These are phyloP conservation scores for Pogonomyrmex barbatus DNA, from an alignment of 1,140 invertebrate species.

Conservation along the genomic window DNA sequence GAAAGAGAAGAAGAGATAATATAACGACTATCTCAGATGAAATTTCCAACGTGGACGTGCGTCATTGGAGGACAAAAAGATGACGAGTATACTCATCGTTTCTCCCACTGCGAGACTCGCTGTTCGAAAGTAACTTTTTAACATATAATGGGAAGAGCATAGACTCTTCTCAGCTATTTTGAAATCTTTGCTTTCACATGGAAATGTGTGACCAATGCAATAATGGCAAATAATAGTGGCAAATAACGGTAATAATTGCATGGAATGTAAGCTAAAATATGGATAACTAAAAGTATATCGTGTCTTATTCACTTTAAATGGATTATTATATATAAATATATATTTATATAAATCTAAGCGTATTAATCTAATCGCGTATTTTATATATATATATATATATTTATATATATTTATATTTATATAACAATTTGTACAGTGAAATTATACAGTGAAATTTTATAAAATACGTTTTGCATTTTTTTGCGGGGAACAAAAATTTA, in stretches of 20 bases:
- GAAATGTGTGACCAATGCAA: slow-evolving; percentile 17
- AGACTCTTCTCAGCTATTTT: not conserved
- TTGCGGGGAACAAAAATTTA: not conserved
- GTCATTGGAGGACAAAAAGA: slow-evolving; percentile 39
- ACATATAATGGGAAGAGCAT: slow-evolving; percentile 40
- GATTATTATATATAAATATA: not conserved
- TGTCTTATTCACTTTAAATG: not conserved
- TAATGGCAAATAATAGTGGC: not conserved
- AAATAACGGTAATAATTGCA: not conserved
- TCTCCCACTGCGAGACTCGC: slow-evolving; percentile 21
- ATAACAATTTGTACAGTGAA: no score
- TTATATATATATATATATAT: no score
- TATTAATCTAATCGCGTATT: no score
- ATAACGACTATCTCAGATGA: not conserved
- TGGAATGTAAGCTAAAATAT: slow-evolving; percentile 4
- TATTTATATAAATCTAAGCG: no score
- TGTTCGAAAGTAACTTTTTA: slow-evolving; percentile 49
- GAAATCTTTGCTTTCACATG: slow-evolving; percentile 45
- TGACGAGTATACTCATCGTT: slow-evolving; percentile 31
- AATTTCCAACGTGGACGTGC: slow-evolving; percentile 50
- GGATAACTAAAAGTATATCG: not conserved
- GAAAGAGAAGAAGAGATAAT: slow-evolving; percentile 8
- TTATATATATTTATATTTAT: no score
- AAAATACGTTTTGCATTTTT: not conserved
- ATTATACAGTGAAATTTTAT: not conserved